These are phyloP conservation scores for Florisuga fusca DNA, from an alignment of 2,797 vertebrate genomes.

Conservation along the genomic window DNA sequence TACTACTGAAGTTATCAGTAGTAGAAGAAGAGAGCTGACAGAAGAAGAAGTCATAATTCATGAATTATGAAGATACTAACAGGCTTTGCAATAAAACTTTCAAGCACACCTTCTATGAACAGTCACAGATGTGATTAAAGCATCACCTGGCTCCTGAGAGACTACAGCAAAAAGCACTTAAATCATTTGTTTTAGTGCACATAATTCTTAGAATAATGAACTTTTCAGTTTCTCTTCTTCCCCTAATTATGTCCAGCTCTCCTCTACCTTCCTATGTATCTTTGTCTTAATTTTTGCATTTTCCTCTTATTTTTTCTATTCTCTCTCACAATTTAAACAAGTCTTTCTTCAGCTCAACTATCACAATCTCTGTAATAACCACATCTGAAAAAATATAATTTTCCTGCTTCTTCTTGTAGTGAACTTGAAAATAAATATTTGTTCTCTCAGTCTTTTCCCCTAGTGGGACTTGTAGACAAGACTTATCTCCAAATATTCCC, in stretches of 20 bases:
- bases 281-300: not conserved
- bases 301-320: not conserved
- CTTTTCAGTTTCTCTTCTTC: not conserved
- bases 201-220: not conserved
- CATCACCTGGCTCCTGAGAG: not conserved
- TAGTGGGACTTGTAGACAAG: not conserved
- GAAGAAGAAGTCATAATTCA: not conserved
- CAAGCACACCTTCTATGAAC: not conserved
- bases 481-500: not conserved
- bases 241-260: not conserved
- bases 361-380: not conserved
- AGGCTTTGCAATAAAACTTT: not conserved
- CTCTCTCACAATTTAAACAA: not conserved
- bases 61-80: not conserved
- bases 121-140: not conserved
- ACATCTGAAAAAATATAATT: not conserved
- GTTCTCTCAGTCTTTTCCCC: not conserved
- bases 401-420: not conserved
- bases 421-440: not conserved
- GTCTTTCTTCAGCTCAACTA: not conserved
- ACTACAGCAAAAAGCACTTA: not conserved
- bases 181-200: not conserved
- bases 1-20: not conserved
- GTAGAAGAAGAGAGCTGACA: no score
- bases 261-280: not conserved